Percentiles rank a stretch among this genome's conserved stretches.
These are phyloP conservation scores for Drosophila histrio DNA, from an alignment of 2,888 invertebrate species.

Conservation along the genomic window DNA sequence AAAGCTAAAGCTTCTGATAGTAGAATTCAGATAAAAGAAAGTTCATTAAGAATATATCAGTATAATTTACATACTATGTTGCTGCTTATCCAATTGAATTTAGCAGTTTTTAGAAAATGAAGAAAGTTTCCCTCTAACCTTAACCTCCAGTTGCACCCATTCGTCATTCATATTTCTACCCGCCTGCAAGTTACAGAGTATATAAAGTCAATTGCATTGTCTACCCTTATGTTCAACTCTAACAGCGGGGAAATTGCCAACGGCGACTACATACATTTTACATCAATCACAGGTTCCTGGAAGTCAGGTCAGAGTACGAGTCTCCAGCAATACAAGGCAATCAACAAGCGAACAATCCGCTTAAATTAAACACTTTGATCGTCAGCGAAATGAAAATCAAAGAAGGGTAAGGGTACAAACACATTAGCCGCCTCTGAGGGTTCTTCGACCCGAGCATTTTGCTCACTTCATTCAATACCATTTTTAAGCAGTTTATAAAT, in stretches of 20 bases:
- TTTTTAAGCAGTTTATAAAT: conserved; percentile 9
- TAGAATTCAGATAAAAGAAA: too few species aligned
- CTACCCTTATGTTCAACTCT: not conserved
- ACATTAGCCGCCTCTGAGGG: not conserved
- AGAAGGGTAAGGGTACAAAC: not conserved
- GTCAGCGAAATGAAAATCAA: not conserved
- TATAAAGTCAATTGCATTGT: not conserved
- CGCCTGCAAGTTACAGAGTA: not conserved
- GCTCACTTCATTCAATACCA: not conserved
- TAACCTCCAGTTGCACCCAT: too few species aligned
- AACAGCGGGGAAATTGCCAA: not conserved
- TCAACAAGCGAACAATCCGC: conserved; percentile 13
- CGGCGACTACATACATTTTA: conserved; percentile 56
- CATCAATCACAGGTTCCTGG: conserved; percentile 58
- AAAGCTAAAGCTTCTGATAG: too few species aligned
- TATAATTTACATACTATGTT: too few species aligned
- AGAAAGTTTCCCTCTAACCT: too few species aligned
- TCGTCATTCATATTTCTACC: not conserved
- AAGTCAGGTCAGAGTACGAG: conserved; percentile 6
- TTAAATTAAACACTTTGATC: conserved; percentile 24
- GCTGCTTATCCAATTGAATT: too few species aligned
- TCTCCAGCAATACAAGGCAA: not conserved
- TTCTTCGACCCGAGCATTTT: not conserved
- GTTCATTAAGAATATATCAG: too few species aligned
- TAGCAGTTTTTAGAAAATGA: too few species aligned